Percentiles rank a stretch among this genome's conserved stretches.
These are phyloP conservation scores for Bombus sibiricus DNA, from an alignment of 1,140 invertebrate species.

Conservation along the genomic window DNA sequence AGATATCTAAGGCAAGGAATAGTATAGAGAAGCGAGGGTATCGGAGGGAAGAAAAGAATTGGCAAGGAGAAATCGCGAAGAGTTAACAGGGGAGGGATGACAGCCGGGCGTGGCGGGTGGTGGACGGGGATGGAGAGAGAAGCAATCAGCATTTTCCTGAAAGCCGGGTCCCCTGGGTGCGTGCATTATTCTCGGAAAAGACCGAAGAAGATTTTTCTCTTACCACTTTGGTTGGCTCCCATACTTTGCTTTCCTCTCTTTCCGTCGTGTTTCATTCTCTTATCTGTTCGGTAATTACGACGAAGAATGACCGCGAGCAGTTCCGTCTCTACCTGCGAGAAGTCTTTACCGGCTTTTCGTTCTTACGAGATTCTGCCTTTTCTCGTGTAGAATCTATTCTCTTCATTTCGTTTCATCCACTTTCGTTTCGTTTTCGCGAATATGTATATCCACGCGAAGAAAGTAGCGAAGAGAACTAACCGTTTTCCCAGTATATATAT, in stretches of 20 bases:
- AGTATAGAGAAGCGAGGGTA: not conserved
- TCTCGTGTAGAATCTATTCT: not conserved
- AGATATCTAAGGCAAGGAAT: not conserved
- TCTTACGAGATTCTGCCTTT: not conserved
- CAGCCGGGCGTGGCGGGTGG: not conserved
- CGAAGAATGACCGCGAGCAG: slow-evolving; percentile 69
- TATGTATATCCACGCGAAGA: too few species aligned
- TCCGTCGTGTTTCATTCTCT: slow-evolving; percentile 48
- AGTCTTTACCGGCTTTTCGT: not conserved
- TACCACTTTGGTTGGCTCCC: slow-evolving; percentile 60
- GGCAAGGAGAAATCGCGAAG: slow-evolving; percentile 8
- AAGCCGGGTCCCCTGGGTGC: slow-evolving; percentile 69
- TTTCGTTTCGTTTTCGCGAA: not conserved
- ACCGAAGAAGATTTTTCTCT: slow-evolving; percentile 64
- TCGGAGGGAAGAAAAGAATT: slow-evolving; percentile 13
- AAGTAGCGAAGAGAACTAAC: too few species aligned
- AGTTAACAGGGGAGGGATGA: not conserved
- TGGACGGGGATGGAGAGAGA: slow-evolving; percentile 45
- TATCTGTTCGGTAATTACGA: slow-evolving; percentile 72
- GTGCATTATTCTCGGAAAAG: slow-evolving; percentile 74
- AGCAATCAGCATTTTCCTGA: slow-evolving; percentile 79
- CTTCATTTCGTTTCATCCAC: not conserved
- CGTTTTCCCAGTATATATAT: too few species aligned
- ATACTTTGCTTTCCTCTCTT: slow-evolving; percentile 27
- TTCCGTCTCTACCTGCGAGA: slow-evolving; percentile 49